Evolutionary conservation across 2,888 invertebrate genomes (phyloP).

Genomic region (Carcina quercana): DNA sequence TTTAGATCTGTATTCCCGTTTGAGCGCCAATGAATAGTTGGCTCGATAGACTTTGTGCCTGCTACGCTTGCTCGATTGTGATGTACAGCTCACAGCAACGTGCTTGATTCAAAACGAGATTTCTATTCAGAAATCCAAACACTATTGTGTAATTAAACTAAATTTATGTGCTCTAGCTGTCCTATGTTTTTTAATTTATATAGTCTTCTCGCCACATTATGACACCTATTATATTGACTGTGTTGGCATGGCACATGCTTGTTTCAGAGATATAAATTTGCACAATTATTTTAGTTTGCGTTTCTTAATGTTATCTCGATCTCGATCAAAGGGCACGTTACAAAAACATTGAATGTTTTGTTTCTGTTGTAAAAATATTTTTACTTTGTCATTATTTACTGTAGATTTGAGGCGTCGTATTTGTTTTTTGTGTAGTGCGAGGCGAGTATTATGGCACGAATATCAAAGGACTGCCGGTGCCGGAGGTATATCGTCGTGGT

Average conservation of each 20-base stretch:
- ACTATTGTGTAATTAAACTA: constrained; percentile 52
- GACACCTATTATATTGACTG: constrained; percentile 44
- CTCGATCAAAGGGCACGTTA: too few species aligned
- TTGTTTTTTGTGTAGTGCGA: too few species aligned
- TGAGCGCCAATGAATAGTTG: constrained; percentile 74
- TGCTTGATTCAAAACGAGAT: constrained; percentile 52
- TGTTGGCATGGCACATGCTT: constrained; percentile 48
- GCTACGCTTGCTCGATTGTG: constrained; percentile 73
- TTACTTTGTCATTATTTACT: constrained; percentile 26
- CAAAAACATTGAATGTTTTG: too few species aligned
- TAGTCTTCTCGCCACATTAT: constrained; percentile 36
- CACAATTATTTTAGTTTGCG: too few species aligned
- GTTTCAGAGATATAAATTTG: too few species aligned
- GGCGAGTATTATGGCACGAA: too few species aligned
- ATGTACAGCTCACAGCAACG: constrained; percentile 65
- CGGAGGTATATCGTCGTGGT: constrained; percentile 32
- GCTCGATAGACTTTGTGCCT: constrained; percentile 68
- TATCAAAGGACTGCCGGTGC: constrained; percentile 44
- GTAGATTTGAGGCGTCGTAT: constrained; percentile 26
- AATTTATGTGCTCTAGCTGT: constrained; percentile 49
- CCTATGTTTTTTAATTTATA: constrained; percentile 55
- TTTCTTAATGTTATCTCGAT: too few species aligned
- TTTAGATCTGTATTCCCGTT: constrained; percentile 70
- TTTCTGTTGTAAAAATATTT: too few species aligned
- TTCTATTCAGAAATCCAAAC: constrained; percentile 56